Conservation (phyloP, 2,113 vertebrate genomes). For the Aptenodytes patagonicus region DNA sequence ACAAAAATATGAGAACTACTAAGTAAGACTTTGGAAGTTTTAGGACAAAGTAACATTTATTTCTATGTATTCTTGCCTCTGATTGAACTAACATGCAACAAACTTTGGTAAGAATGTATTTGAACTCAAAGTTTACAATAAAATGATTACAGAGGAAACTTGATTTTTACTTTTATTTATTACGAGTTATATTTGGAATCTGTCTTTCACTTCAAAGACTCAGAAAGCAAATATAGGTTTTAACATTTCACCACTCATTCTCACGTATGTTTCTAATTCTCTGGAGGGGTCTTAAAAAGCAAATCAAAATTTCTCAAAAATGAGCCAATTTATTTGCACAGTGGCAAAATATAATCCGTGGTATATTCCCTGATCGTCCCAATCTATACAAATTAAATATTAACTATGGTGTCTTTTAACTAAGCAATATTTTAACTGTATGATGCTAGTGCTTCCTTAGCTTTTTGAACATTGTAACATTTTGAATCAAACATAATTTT, state of each 20-base stretch:
- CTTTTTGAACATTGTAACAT: conserved; percentile 16
- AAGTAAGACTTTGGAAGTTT: conserved; percentile 48
- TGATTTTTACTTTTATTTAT: conserved; percentile 59
- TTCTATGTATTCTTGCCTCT: conserved; percentile 45
- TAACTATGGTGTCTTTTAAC: conserved; percentile 47
- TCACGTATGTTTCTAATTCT: conserved; percentile 69
- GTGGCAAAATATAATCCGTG: conserved; percentile 54
- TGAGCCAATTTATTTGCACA: conserved; percentile 59
- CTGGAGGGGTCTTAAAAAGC: conserved; percentile 29
- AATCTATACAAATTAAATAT: conserved; percentile 60
- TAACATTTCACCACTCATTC: conserved; percentile 59
- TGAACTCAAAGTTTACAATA: conserved; percentile 47
- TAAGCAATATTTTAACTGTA: conserved; percentile 47
- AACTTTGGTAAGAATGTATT: conserved; percentile 36
- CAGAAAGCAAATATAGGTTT: conserved; percentile 51
- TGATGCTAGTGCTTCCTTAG: conserved; percentile 4
- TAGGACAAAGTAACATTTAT: conserved; percentile 59
- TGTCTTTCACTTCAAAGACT: conserved; percentile 59
- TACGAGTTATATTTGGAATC: conserved; percentile 27
- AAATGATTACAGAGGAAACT: conserved; percentile 34
- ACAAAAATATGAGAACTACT: conserved; percentile 62
- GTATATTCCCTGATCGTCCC: conserved; percentile 9
- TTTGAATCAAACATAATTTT: conserved; percentile 54
- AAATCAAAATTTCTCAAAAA: conserved; percentile 65
- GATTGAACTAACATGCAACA: neutral